Conservation (phyloP, 2,797 vertebrate genomes). For the Choloepus didactylus region DNA sequence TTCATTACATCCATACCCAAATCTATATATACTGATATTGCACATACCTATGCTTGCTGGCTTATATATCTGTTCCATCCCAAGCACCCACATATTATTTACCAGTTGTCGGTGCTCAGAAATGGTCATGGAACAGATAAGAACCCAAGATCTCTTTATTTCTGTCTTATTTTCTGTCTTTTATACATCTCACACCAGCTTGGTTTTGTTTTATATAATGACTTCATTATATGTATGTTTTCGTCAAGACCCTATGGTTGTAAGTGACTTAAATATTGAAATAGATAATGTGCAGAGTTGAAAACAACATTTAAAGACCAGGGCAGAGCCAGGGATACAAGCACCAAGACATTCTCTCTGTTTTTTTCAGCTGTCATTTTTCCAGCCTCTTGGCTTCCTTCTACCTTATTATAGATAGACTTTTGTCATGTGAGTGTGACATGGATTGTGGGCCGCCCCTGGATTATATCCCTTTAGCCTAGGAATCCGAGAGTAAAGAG, state of each 20-base stretch:
- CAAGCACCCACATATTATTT: neutral
- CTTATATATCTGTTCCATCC: neutral
- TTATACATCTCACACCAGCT: neutral
- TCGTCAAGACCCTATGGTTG: neutral
- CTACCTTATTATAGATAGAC: neutral
- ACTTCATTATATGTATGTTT: neutral
- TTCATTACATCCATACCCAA: neutral
- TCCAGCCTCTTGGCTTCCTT: neutral
- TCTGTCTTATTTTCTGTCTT: neutral
- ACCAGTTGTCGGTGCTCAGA: neutral
- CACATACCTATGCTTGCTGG: neutral
- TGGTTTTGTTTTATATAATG: conserved; percentile 20
- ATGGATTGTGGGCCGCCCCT: neutral
- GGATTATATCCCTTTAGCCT: neutral
- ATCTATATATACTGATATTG: neutral
- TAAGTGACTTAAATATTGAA: neutral
- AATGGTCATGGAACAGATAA: neutral
- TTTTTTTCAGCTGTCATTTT: neutral
- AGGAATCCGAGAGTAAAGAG: neutral
- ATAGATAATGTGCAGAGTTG: neutral
- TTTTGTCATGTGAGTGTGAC: neutral
- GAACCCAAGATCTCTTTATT: neutral
- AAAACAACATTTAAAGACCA: neutral
- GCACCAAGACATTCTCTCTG: neutral
- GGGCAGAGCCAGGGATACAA: neutral